phyloP scores from a whole-genome alignment of 1,140 invertebrate genomes.

The Penaeus japonicus region DNA sequence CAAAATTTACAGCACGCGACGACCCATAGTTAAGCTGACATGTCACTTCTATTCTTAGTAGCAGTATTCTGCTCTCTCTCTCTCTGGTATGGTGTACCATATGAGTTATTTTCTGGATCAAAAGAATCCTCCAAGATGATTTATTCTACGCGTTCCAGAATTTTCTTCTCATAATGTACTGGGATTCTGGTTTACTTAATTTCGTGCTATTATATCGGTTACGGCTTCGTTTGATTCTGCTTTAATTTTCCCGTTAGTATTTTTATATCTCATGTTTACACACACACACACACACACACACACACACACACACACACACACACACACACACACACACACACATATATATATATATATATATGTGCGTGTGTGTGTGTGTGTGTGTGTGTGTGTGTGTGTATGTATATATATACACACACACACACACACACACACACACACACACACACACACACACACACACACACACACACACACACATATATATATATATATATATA shows the following conservation, averaged over 20 bases:
- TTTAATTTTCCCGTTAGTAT: neutral
- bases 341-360: conserved; percentile 1
- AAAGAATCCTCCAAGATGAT: no score
- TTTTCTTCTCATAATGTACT: no score
- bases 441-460: neutral
- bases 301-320: neutral
- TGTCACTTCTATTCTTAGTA: no score
- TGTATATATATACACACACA: neutral
- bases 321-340: neutral
- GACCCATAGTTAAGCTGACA: no score
- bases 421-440: neutral
- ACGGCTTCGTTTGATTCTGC: neutral
- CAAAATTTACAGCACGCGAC: no score
- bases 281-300: neutral
- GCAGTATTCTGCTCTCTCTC: no score
- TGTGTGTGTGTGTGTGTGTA: neutral
- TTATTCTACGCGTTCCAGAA: no score
- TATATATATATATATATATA: neutral
- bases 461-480: neutral
- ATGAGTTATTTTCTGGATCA: no score
- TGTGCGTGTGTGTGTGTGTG: neutral
- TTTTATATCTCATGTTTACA: neutral
- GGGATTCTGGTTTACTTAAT: no score
- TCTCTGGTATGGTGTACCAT: no score
- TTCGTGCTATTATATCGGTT: no score